These are phyloP conservation scores for Rhinolophus sinicus DNA, from an alignment of 2,113 vertebrate species.

Conservation along the genomic window DNA sequence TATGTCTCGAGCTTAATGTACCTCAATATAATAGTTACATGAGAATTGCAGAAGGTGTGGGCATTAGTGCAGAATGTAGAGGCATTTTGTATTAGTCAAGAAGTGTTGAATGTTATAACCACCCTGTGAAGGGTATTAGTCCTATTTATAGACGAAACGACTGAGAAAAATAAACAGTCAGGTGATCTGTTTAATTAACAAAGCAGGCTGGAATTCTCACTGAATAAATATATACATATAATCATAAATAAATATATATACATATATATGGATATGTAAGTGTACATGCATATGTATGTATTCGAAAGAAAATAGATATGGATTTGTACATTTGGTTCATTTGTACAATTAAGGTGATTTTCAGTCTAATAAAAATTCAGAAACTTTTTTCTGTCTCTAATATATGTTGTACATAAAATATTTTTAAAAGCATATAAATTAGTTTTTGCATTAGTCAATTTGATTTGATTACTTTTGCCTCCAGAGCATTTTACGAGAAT, in stretches of 20 bases:
- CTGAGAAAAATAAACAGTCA: background rate
- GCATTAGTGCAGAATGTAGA: background rate
- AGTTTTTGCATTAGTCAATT: constrained; percentile 29
- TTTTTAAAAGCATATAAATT: constrained; percentile 56
- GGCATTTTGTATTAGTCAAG: background rate
- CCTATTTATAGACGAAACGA: background rate
- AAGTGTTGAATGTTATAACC: background rate
- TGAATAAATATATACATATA: background rate
- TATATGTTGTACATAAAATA: background rate
- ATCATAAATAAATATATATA: background rate
- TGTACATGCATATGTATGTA: background rate
- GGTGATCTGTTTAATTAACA: background rate
- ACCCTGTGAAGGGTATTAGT: background rate
- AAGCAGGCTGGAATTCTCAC: background rate
- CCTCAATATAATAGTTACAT: background rate
- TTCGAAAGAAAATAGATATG: background rate
- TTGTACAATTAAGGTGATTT: constrained; percentile 34
- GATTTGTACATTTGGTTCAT: background rate
- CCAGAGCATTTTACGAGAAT: constrained; percentile 57
- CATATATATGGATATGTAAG: too few species aligned
- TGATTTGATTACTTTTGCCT: constrained; percentile 64
- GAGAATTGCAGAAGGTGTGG: background rate
- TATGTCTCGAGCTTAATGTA: background rate
- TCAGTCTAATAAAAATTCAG: constrained; percentile 32
- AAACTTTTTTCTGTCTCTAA: background rate